Evolutionary conservation across 2,113 vertebrate species (phyloP), one percentile per base, ranked within the genome.

Genomic region (Origma solitaria): DNA sequence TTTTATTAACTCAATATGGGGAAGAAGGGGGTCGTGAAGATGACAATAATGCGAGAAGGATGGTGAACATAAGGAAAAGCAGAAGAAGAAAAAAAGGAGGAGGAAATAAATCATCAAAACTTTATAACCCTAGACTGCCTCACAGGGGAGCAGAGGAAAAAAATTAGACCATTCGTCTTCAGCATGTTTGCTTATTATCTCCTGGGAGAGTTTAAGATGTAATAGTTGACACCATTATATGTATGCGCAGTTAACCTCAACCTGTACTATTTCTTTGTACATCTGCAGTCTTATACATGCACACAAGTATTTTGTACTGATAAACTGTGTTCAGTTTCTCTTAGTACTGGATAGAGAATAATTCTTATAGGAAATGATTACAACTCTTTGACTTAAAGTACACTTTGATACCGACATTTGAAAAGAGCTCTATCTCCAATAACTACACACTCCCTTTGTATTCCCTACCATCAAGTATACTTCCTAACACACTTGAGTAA

Each of bases 51-150:
- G 9, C 0, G 0, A 75, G 40, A 64, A 87, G 44, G 33, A 50
- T 75, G 33, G 33, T 77, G 68, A 93, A 90, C n/a, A 75, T 31
- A 86, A 77, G 15, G 25, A 96, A 75, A 44, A 86, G 51, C 44
- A 92, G 47, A 50, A 82, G 10, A 81, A 88, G 35, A 58, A 89
- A 45, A 45, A 73, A 40, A 3, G 21, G 37, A 91, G 58, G 49
- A 88, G 25, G 82, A 95, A 93, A 83, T 94, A 96, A 96, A 96
- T 96, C 71, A 92, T 66, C 24, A 66, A 44, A 96, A 95, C 72
- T 94, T 94, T 92, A 96, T 78, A 96, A 84, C 49, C 56, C 76
- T 53, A 31, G 40, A 76, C 17, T 71, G 49, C 76, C 72, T 93
- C 80, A 92, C n/a, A 78, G 40, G 75, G 47, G 38, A 92, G 42